Conservation (phyloP, 1,140 invertebrate genomes). For the Trypoxylus dichotomus region DNA sequence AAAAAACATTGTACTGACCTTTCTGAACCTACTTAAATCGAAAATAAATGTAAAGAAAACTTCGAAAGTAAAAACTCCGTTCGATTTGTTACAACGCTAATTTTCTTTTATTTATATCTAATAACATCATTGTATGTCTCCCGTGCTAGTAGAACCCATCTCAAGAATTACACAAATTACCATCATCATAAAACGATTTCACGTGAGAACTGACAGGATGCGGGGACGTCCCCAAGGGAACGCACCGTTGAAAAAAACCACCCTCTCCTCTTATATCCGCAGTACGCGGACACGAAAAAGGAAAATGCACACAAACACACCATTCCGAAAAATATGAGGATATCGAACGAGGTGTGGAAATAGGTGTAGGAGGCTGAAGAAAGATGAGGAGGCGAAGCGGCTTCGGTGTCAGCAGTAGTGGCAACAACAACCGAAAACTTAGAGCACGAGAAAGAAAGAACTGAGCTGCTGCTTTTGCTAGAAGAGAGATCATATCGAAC, state of each 20-base stretch:
- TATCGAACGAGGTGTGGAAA: slow-evolving; percentile 22
- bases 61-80: too few species aligned
- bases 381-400: not conserved
- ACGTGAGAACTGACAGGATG: slow-evolving; percentile 20
- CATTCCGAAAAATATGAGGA: slow-evolving; percentile 22
- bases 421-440: slow-evolving; percentile 9
- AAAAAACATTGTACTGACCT: too few species aligned
- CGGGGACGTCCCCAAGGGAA: not conserved
- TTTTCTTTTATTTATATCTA: slow-evolving; percentile 5
- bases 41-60: too few species aligned
- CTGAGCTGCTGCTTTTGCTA: not conserved
- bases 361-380: not conserved
- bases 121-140: not conserved
- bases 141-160: not conserved
- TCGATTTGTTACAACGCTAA: not conserved
- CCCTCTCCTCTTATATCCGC: not conserved
- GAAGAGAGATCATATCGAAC: slow-evolving; percentile 48
- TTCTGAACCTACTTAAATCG: too few species aligned
- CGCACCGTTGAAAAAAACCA: not conserved
- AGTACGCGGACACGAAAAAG: not conserved
- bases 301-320: slow-evolving; percentile 13
- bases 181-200: slow-evolving; percentile 23
- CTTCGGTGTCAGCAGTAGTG: not conserved
- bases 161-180: slow-evolving; percentile 21
- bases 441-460: not conserved